phyloP scores from a whole-genome alignment of 2,888 invertebrate species.

The Conops quadrifasciatus region DNA sequence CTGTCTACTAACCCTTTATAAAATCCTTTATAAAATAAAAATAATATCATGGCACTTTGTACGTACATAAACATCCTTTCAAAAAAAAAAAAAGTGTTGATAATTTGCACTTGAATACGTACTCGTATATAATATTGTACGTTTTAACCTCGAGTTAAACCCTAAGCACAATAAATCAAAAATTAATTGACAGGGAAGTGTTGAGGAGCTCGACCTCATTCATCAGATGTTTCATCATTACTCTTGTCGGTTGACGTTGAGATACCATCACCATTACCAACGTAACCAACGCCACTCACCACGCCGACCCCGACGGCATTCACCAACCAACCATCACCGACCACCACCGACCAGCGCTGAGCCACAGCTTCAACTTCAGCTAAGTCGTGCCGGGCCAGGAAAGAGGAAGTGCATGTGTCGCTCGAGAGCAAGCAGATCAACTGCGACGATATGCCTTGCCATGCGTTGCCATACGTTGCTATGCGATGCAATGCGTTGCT shows the following conservation, averaged over 20 bases:
- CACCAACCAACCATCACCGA: neutral
- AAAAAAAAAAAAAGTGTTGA: too few relatives aligned
- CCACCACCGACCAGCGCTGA: neutral
- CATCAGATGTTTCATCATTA: slow-evolving; percentile 34
- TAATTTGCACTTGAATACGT: slow-evolving; percentile 5
- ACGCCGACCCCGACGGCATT: neutral
- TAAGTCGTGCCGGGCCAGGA: neutral
- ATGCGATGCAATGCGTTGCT: slow-evolving; percentile 17
- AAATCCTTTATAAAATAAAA: too few relatives aligned
- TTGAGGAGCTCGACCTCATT: slow-evolving; percentile 31
- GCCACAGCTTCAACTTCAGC: too few relatives aligned
- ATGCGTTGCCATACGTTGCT: slow-evolving; percentile 9
- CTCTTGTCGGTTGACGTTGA: neutral
- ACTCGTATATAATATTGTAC: neutral
- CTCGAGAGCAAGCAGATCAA: slow-evolving; percentile 17
- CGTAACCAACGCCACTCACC: neutral
- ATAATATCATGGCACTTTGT: too few relatives aligned
- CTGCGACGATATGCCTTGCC: slow-evolving; percentile 6
- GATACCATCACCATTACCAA: neutral
- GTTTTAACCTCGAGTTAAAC: slow-evolving; percentile 27
- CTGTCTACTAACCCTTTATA: too few relatives aligned
- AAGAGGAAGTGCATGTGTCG: neutral
- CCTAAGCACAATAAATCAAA: slow-evolving; percentile 33
- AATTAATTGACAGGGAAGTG: slow-evolving; percentile 34
- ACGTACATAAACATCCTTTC: too few relatives aligned